Evolutionary conservation across 2,888 invertebrate genomes (phyloP), one percentile per base, ranked within the genome.

Genomic region (Hypomecis atomaria): DNA sequence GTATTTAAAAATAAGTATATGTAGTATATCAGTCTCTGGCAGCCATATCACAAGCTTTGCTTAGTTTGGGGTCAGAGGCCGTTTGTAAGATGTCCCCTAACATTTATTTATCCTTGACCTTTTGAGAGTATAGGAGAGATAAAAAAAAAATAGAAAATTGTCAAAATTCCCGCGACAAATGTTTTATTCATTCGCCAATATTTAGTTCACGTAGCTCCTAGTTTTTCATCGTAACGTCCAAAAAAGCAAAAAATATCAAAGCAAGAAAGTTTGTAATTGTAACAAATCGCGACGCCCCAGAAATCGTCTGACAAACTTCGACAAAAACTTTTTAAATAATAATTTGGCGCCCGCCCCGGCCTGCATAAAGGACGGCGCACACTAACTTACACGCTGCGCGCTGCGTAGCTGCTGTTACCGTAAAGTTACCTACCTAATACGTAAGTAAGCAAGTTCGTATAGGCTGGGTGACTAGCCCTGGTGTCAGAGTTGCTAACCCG

Each of bases 311-410:
- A 36, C 56, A 47, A 63, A 63, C 49, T 65, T 60, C 38, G 65
- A 56, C 59, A 65, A 57, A 65, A 65, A 65, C 60, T 65, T 65
- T 65, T 65, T 65, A 65, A 65, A 65, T 65, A 65, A 65, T 70
- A 72, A 72, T 72, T 69, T 72, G 64, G 67, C 67, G 52, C 63
- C 36, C 49, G 44, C 60, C 42, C 37, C 42, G 40, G 10, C 33
- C n/a, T 9, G 8, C 6, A 4, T 44, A 34, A 56, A 40, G 56
- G 37, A 37, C 3, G 36, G 0, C 13, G 10, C 47, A 56, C 8
- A 47, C 45, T 6, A 11, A 8, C 0, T 8, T 0, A 37, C 9
- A 37, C 6, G 6, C n/a, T 40, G 10, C 23, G 40, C 40, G 7
- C n/a, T 23, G 40, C 40, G 11, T 23, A 23, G 23, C 23, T 23